Percentiles rank a stretch among this genome's conserved stretches.
Evolutionary conservation across 2,113 vertebrate species (phyloP).

Genomic region (Emydura subglobosa): DNA sequence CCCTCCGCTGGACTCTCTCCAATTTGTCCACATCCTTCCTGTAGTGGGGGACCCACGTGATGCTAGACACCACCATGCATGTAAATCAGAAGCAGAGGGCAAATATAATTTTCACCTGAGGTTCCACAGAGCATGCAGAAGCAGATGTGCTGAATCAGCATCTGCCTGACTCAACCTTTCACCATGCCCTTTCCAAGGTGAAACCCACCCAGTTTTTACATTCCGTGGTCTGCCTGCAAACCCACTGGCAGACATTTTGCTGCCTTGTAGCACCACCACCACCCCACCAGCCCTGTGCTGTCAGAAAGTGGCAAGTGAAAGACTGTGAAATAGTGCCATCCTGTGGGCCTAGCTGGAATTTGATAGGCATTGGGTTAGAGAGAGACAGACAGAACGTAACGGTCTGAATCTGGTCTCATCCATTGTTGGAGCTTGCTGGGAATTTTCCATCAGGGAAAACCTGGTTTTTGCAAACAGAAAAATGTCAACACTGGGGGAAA

Average conservation of each 20-base stretch:
- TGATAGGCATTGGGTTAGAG: neutral
- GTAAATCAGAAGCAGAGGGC: neutral
- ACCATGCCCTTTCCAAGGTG: neutral
- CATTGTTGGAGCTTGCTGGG: neutral
- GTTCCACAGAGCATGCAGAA: neutral
- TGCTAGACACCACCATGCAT: neutral
- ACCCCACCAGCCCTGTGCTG: neutral
- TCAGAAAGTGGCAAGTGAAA: neutral
- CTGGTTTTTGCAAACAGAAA: slow-evolving; percentile 26
- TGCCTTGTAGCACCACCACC: neutral
- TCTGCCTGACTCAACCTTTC: no score
- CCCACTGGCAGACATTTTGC: neutral
- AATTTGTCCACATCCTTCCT: no score
- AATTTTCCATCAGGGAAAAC: slow-evolving; percentile 5
- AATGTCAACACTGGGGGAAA: neutral
- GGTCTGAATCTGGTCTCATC: neutral
- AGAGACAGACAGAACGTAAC: neutral
- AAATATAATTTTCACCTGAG: neutral
- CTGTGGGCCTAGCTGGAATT: neutral
- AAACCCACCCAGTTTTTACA: neutral
- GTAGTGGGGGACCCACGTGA: neutral
- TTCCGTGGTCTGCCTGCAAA: neutral
- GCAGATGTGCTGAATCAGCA: neutral
- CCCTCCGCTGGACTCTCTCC: no score
- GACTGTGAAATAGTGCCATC: neutral